Evolutionary conservation across 2,888 invertebrate species (phyloP).

Genomic region (Eristalinus sepulchralis): DNA sequence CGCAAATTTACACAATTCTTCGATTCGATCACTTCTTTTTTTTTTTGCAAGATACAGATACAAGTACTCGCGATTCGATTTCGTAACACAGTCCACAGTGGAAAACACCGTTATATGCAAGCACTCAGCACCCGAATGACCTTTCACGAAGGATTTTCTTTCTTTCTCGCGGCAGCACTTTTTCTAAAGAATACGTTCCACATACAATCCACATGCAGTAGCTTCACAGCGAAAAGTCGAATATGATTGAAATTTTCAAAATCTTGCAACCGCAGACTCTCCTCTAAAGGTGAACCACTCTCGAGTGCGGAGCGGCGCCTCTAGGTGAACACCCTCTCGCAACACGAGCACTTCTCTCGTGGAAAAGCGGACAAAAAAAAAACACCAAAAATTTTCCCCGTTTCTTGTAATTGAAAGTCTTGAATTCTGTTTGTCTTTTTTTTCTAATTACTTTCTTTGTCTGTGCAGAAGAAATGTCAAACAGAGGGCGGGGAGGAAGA

Average conservation of each 20-base stretch:
- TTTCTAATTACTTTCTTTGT: background rate
- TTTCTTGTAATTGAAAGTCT: conserved; percentile 66
- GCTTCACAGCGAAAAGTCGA: conserved; percentile 30
- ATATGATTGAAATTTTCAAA: background rate
- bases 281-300: conserved; percentile 23
- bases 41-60: background rate
- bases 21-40: conserved; percentile 10
- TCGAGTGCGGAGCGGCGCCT: conserved; percentile 23
- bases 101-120: conserved; percentile 15
- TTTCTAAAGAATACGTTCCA: background rate
- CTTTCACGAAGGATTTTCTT: conserved; percentile 60
- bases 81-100: conserved; percentile 41
- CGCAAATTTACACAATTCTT: conserved; percentile 53
- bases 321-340: conserved; percentile 10
- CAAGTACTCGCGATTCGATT: conserved; percentile 15
- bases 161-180: conserved; percentile 18
- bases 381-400: conserved; percentile 50
- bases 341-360: background rate
- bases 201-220: conserved; percentile 47
- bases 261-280: background rate
- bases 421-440: background rate
- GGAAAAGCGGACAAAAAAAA: conserved; percentile 15
- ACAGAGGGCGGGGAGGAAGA: conserved; percentile 48
- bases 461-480: conserved; percentile 5
- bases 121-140: conserved; percentile 36